Base-by-base conservation (phyloP, 2,797 vertebrate species). In the Artibeus lituratus region DNA sequence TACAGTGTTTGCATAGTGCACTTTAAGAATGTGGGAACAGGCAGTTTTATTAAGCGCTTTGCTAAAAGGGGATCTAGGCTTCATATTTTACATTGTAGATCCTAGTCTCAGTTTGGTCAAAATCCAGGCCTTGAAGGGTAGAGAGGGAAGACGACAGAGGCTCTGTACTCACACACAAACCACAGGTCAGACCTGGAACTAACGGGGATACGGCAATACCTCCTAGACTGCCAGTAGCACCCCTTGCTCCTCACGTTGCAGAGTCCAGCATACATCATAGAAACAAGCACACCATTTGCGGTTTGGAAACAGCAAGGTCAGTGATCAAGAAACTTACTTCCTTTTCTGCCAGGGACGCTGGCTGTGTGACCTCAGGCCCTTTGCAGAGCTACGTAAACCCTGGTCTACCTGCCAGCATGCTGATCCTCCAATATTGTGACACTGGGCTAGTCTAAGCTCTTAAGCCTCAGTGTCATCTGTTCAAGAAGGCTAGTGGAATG, bases 401-500 rank as follows among this genome's bases (percentile, higher is more conserved):
- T 93, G 69, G 83, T 87, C 80, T 96, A 89, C 59, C 92, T 3
- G 47, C 88, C 94, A 32, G n/a, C 32, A 29, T 26, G 62, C 86
- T 96, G 94, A 96, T 91, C 97, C 94, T 92, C 91, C 72, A 39
- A 39, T 80, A 95, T 86, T 67, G 92, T 95, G 88, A 96, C 96
- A 95, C 97, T 29, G 69, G 96, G 91, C 86, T 96, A 94, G 94
- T 87, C 92, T 97, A 98, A 98, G 97, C 97, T 89, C 91, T 97
- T 97, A 96, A 97, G 97, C 96, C 91, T 77, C 62, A n/a, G 81
- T 91, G 89, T 97, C 94, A 96, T 97, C 97, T 95, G 94, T 93
- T 97, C 97, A 95, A 97, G 87, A 97, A 97, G 97, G 93, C 92
- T 94, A 95, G 76, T 57, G 80, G 94, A 96, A 97, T 91, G 95